These are phyloP conservation scores for Otolemur crassicaudatus DNA, from an alignment of 2,797 vertebrate genomes.

Conservation along the genomic window DNA sequence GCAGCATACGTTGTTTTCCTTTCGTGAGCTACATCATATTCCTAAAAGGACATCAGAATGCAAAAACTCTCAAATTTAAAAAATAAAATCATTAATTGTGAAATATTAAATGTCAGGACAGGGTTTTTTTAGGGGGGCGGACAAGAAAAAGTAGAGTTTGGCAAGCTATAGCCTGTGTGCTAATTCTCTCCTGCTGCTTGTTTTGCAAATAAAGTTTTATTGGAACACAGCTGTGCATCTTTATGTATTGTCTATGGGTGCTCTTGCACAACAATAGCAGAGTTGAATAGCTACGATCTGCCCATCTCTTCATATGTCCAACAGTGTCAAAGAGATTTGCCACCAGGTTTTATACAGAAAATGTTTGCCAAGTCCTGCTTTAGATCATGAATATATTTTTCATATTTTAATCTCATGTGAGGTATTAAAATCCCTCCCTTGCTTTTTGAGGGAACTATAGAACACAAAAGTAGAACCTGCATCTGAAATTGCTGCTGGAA, in stretches of 20 bases:
- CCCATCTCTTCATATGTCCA: neutral
- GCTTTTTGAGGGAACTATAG: conserved; percentile 6
- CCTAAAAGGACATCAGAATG: neutral
- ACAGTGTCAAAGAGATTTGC: neutral
- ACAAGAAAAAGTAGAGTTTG: neutral
- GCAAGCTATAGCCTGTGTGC: neutral
- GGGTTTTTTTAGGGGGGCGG: neutral
- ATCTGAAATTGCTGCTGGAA: neutral
- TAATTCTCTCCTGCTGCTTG: neutral
- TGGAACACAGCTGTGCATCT: neutral
- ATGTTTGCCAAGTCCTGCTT: neutral
- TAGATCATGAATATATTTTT: neutral
- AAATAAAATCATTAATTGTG: neutral
- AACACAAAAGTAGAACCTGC: neutral
- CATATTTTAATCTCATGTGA: neutral
- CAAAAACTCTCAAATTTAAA: neutral
- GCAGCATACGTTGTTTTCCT: neutral
- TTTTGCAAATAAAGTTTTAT: conserved; percentile 23
- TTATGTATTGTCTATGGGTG: neutral
- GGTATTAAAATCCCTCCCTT: conserved; percentile 27
- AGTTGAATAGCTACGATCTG: neutral
- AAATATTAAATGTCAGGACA: neutral
- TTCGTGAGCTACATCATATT: neutral
- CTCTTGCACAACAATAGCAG: neutral
- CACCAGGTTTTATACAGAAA: neutral